Conservation (phyloP, 2,888 invertebrate species). For the Meghimatium bilineatum region DNA sequence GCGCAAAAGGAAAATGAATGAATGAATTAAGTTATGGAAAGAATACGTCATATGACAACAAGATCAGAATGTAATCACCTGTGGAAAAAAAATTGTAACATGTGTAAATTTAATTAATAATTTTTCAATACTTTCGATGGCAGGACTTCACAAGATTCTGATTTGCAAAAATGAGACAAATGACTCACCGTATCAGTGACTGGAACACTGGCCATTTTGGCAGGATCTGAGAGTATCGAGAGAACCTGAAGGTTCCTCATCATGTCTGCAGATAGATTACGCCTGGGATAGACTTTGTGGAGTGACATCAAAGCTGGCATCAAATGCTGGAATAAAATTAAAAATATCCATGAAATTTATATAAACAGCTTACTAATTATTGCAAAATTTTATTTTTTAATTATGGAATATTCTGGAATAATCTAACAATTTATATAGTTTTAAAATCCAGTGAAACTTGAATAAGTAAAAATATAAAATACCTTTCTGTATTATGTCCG, state of each 20-base stretch:
- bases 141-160: neutral
- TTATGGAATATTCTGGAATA: no score
- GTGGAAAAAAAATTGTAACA: no score
- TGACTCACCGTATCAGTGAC: slow-evolving; percentile 87
- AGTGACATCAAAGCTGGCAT: slow-evolving; percentile 91
- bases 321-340: slow-evolving; percentile 77
- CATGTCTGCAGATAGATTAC: slow-evolving; percentile 94
- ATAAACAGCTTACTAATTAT: neutral
- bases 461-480: no score
- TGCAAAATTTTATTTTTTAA: no score
- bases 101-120: no score
- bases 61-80: no score
- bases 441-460: no score
- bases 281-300: slow-evolving; percentile 89
- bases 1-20: no score
- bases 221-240: slow-evolving; percentile 94
- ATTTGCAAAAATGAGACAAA: neutral
- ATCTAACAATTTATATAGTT: no score
- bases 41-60: no score
- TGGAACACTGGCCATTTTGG: slow-evolving; percentile 94
- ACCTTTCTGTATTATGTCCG: neutral
- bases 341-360: neutral
- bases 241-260: slow-evolving; percentile 85
- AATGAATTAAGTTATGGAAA: no score
- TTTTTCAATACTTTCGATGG: no score